Conservation (phyloP, 2,888 invertebrate species). For the Cephus pulcher region DNA sequence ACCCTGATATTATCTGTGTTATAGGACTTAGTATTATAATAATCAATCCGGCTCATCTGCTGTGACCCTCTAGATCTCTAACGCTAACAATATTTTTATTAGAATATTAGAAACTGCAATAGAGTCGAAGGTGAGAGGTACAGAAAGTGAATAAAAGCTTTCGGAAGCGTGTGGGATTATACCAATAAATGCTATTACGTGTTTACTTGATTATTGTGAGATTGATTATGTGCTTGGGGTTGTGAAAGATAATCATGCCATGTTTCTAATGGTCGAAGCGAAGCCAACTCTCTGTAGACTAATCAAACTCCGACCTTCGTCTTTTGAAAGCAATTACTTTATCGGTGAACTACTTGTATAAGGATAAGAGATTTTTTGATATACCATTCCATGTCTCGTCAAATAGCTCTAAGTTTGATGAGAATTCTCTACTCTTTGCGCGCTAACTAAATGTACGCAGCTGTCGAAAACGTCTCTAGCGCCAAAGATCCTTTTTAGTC, state of each 20-base stretch:
- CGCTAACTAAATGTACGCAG: background rate
- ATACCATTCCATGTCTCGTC: background rate
- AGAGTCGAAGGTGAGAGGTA: too few relatives aligned
- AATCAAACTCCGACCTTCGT: background rate
- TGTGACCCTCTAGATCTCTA: too few relatives aligned
- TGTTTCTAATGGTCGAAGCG: background rate
- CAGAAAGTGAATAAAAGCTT: too few relatives aligned
- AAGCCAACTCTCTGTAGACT: background rate
- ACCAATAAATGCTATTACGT: conserved; percentile 27
- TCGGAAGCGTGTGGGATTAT: background rate
- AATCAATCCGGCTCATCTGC: too few relatives aligned
- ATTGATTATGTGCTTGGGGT: background rate
- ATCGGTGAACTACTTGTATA: background rate
- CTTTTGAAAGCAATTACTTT: background rate
- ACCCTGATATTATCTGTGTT: too few relatives aligned
- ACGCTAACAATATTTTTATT: too few relatives aligned
- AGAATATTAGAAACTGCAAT: too few relatives aligned
- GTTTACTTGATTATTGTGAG: conserved; percentile 37
- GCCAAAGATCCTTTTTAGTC: background rate
- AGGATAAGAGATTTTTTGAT: background rate
- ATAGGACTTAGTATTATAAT: too few relatives aligned
- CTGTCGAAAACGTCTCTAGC: background rate
- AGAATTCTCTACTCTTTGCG: conserved; percentile 7
- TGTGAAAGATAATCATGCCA: background rate
- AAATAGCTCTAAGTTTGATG: background rate